Percentiles rank a stretch among this genome's conserved stretches.
Conservation (phyloP, 2,888 invertebrate genomes). For the Tridacna gigas region DNA sequence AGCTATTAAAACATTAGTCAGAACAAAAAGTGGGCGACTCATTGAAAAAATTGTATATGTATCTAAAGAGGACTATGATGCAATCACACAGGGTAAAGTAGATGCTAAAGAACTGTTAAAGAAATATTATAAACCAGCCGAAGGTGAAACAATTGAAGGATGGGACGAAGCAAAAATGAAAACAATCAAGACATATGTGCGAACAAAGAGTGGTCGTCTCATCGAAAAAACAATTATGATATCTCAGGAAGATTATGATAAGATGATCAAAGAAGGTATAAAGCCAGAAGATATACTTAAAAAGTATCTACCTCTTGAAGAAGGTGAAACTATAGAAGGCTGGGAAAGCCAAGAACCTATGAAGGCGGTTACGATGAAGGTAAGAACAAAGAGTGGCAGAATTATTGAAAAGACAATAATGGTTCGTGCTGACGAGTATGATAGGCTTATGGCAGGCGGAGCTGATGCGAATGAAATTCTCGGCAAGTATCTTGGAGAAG, state of each 20-base stretch:
- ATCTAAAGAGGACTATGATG: constrained; percentile 83
- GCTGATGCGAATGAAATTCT: constrained; percentile 80
- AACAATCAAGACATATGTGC: constrained; percentile 82
- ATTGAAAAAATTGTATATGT: constrained; percentile 83
- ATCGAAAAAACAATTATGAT: constrained; percentile 83
- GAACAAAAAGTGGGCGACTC: constrained; percentile 83
- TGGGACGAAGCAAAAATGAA: constrained; percentile 84
- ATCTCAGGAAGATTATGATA: constrained; percentile 83
- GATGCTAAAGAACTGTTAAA: constrained; percentile 78
- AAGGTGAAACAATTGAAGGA: constrained; percentile 81
- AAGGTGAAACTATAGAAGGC: constrained; percentile 81
- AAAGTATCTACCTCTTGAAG: constrained; percentile 81
- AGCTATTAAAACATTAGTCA: constrained; percentile 82
- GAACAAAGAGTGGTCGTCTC: constrained; percentile 83
- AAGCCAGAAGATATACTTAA: constrained; percentile 80
- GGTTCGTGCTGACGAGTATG: constrained; percentile 83
- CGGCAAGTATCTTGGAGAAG: constrained; percentile 81
- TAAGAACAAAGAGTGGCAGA: constrained; percentile 84
- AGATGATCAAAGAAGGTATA: constrained; percentile 79
- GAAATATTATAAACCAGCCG: constrained; percentile 79
- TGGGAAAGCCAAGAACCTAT: constrained; percentile 83
- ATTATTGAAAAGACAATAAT: constrained; percentile 83
- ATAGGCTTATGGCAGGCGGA: constrained; percentile 79
- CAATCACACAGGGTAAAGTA: constrained; percentile 79
- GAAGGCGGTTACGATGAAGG: constrained; percentile 82